Percentiles rank a stretch among this genome's conserved stretches.
Evolutionary conservation across 1,140 invertebrate genomes (phyloP).

Genomic region (Drosophila bocqueti): DNA sequence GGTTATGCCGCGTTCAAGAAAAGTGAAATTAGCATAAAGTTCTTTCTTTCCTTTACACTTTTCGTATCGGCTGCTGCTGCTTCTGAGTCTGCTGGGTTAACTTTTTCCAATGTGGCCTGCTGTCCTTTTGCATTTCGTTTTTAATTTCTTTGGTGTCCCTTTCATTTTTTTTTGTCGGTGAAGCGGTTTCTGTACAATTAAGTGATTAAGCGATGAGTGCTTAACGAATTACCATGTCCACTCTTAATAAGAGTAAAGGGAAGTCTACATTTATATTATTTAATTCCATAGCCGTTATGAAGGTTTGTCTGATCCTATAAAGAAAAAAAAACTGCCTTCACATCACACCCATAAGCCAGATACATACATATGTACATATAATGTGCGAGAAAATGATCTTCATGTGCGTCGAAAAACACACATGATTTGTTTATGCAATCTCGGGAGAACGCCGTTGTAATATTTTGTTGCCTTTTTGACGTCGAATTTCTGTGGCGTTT

Average conservation of each 20-base stretch:
- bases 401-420: too few species aligned
- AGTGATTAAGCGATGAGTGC: slow-evolving; percentile 34
- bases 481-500: too few species aligned
- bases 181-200: slow-evolving; percentile 43
- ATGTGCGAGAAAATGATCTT: too few species aligned
- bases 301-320: neutral
- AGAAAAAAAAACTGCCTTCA: neutral
- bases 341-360: too few species aligned
- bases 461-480: too few species aligned
- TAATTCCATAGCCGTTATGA: neutral
- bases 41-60: slow-evolving; percentile 29
- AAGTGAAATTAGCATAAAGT: slow-evolving; percentile 81
- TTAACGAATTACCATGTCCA: slow-evolving; percentile 11
- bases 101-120: slow-evolving; percentile 49
- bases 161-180: slow-evolving; percentile 16
- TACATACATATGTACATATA: too few species aligned
- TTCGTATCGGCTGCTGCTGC: slow-evolving; percentile 33
- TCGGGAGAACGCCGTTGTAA: too few species aligned
- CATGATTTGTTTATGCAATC: too few species aligned
- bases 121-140: slow-evolving; percentile 55
- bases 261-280: neutral
- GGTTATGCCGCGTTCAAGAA: slow-evolving; percentile 70
- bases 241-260: neutral
- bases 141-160: slow-evolving; percentile 62
- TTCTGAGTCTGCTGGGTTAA: slow-evolving; percentile 43